Conservation (phyloP, 2,797 vertebrate species). For the Coccyzus lansbergi region DNA sequence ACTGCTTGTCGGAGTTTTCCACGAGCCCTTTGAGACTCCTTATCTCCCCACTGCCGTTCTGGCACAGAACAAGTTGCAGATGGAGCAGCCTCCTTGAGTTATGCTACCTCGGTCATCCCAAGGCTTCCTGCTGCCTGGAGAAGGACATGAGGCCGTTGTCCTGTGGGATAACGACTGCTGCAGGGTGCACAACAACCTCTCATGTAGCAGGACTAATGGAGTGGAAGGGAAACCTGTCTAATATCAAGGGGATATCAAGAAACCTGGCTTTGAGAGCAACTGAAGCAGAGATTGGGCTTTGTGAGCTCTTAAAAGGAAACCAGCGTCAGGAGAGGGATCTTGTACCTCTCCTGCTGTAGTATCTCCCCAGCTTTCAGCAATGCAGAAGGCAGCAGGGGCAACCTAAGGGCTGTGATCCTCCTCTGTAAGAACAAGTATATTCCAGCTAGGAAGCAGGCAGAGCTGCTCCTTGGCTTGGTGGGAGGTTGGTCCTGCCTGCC, state of each 20-base stretch:
- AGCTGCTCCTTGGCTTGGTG: neutral
- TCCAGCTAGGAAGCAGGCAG: neutral
- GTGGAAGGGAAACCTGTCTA: neutral
- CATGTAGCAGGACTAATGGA: neutral
- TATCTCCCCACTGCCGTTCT: slow-evolving; percentile 21
- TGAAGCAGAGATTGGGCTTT: neutral
- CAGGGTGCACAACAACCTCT: neutral
- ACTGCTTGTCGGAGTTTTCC: slow-evolving; percentile 41
- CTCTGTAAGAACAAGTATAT: neutral
- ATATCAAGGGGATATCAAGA: rapidly evolving
- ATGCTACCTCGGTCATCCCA: neutral
- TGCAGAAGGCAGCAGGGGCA: neutral
- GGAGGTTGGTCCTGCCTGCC: neutral
- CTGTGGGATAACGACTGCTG: rapidly evolving
- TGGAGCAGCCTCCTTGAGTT: neutral
- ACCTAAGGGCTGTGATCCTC: neutral
- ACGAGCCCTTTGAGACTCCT: neutral
- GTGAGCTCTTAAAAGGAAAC: neutral
- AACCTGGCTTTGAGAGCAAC: neutral
- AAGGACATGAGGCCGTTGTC: neutral
- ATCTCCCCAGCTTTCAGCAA: neutral
- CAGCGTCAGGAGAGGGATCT: rapidly evolving
- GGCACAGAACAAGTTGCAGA: neutral
- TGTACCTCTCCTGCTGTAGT: neutral
- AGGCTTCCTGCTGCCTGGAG: neutral